A percentile compares a stretch with the other conserved stretches of the same genome.
phyloP scores from a whole-genome alignment of 2,888 invertebrate species.

The Meiosimyza decipiens region DNA sequence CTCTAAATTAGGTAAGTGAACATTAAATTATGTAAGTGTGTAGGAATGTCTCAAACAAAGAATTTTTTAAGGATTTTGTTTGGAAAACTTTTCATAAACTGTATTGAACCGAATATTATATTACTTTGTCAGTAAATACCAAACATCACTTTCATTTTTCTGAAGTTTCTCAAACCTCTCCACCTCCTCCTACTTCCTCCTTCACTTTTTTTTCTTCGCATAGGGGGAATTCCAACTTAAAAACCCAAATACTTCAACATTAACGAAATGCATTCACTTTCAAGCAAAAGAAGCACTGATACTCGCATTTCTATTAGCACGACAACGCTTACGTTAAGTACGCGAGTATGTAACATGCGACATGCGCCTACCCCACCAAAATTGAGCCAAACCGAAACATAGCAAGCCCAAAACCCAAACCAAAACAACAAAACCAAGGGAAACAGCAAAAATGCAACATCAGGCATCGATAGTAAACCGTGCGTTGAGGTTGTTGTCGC shows the following conservation, averaged over 20 bases:
- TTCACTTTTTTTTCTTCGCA: not conserved
- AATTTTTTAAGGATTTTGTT: too few species aligned
- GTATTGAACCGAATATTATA: too few species aligned
- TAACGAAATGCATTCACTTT: constrained; percentile 25
- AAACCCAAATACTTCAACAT: constrained; percentile 22
- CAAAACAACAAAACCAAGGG: constrained; percentile 11
- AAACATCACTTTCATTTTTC: too few species aligned
- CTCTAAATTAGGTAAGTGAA: too few species aligned
- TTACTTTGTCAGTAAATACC: too few species aligned
- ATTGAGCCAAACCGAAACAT: constrained; percentile 11
- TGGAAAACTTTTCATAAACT: too few species aligned
- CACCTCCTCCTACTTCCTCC: too few species aligned
- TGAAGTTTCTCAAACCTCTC: too few species aligned
- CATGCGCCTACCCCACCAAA: constrained; percentile 65
- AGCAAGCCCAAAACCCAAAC: not conserved
- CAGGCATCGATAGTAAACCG: constrained; percentile 26
- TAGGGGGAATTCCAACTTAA: constrained; percentile 1
- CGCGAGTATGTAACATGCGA: constrained; percentile 39
- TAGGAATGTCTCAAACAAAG: too few species aligned
- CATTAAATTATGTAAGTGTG: too few species aligned
- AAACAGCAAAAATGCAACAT: constrained; percentile 41
- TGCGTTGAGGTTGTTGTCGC: not conserved
- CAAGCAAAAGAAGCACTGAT: constrained; percentile 10
- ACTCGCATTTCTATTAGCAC: constrained; percentile 18
- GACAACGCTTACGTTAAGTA: not conserved